Evolutionary conservation across 2,797 vertebrate genomes (phyloP).

Genomic region (Gymnoscopelus braueri): DNA sequence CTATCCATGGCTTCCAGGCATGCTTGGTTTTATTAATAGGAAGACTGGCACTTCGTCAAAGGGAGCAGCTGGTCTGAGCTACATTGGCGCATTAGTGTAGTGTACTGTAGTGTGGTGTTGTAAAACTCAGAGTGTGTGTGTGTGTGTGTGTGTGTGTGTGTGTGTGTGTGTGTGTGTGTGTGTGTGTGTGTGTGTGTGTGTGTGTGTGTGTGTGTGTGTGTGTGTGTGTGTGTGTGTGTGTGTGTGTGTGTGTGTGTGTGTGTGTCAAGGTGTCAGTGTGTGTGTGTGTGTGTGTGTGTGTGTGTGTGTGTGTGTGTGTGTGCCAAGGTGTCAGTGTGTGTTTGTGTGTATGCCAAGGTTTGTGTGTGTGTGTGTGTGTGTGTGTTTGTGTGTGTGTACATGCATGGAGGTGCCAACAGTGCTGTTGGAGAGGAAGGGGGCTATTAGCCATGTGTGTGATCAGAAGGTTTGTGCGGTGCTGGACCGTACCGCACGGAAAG

Average conservation of each 20-base stretch:
- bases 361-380: slow-evolving; percentile 12
- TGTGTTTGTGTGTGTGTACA: background rate
- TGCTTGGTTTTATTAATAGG: slow-evolving; percentile 54
- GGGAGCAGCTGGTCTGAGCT: slow-evolving; percentile 61
- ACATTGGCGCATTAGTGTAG: slow-evolving; percentile 40
- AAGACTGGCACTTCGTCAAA: slow-evolving; percentile 50
- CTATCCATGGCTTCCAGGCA: slow-evolving; percentile 9
- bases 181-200: background rate
- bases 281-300: slow-evolving; percentile 1
- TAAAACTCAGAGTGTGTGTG: background rate
- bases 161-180: slow-evolving; percentile 16
- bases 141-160: background rate
- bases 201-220: background rate
- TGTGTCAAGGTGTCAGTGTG: slow-evolving; percentile 12
- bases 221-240: slow-evolving; percentile 12
- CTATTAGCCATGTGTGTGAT: too few relatives aligned
- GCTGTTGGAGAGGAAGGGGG: too few relatives aligned
- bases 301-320: slow-evolving; percentile 17
- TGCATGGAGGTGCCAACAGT: too few relatives aligned
- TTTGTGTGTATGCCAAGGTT: slow-evolving; percentile 10
- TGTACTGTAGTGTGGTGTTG: slow-evolving; percentile 11
- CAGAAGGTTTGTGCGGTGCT: too few relatives aligned
- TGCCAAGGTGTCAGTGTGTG: background rate
- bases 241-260: slow-evolving; percentile 16
- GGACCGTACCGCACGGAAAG: too few relatives aligned